These are phyloP conservation scores for Lontra canadensis DNA, from an alignment of 2,113 vertebrate species.

Conservation along the genomic window DNA sequence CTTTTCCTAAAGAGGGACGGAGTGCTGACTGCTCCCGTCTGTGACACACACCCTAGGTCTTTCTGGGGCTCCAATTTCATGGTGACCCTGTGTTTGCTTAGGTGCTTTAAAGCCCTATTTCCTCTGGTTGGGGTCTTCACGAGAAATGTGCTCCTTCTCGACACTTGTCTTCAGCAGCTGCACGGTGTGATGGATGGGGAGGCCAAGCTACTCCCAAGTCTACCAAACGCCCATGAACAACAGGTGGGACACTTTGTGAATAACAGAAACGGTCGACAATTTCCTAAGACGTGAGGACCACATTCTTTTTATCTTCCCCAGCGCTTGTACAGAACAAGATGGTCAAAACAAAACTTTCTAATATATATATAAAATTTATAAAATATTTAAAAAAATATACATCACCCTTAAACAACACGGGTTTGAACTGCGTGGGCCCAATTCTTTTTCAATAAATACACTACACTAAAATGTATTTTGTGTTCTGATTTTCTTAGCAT, in stretches of 20 bases:
- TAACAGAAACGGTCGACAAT: too few relatives aligned
- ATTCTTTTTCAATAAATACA: background rate
- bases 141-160: background rate
- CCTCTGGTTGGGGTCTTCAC: background rate
- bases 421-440: background rate
- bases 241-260: fast-evolving
- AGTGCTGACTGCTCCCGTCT: fast-evolving
- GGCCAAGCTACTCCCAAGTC: background rate
- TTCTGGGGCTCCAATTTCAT: background rate
- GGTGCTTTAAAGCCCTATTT: background rate
- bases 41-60: fast-evolving
- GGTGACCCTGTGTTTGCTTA: background rate
- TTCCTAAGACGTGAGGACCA: background rate
- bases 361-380: background rate
- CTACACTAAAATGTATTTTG: background rate
- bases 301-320: background rate
- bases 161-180: too few relatives aligned
- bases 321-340: background rate
- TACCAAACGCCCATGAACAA: background rate
- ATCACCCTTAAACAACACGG: background rate
- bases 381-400: background rate
- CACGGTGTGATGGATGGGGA: background rate
- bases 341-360: background rate
- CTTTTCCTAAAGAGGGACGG: background rate
- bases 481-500: background rate